A percentile compares a stretch with the other conserved stretches of the same genome.
phyloP scores from a whole-genome alignment of 2,888 invertebrate genomes.

The Tenthredo distinguenda region DNA sequence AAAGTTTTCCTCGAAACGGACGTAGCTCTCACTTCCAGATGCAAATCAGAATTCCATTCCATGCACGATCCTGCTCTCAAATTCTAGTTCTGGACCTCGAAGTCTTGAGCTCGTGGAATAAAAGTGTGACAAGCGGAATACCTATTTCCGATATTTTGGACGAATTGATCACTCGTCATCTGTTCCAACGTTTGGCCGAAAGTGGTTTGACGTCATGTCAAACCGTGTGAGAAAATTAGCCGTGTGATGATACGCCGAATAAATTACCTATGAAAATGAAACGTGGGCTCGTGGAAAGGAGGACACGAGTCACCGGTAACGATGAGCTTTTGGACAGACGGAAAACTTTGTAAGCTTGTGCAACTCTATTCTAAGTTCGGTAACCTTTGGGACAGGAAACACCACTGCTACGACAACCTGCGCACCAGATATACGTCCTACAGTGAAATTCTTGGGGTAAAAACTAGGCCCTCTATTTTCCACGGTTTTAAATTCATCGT shows the following conservation, averaged over 20 bases:
- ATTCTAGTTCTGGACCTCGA: too few species aligned
- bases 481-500: neutral
- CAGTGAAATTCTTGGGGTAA: conserved; percentile 54
- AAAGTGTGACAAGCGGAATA: neutral
- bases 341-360: conserved; percentile 50
- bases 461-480: neutral
- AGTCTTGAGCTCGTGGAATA: neutral
- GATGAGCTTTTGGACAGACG: conserved; percentile 56
- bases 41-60: too few species aligned
- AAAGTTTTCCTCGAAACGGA: too few species aligned
- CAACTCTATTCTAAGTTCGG: conserved; percentile 52
- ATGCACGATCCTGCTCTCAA: too few species aligned
- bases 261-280: conserved; percentile 28
- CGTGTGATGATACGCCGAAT: conserved; percentile 50
- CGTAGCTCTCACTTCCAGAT: too few species aligned
- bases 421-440: conserved; percentile 52
- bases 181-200: neutral
- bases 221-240: conserved; percentile 50
- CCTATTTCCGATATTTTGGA: neutral
- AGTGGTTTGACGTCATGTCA: conserved; percentile 49
- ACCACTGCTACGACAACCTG: conserved; percentile 53
- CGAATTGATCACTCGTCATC: neutral
- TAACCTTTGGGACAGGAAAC: conserved; percentile 56
- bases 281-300: neutral
- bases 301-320: conserved; percentile 25